Evolutionary conservation across 1,140 invertebrate species (phyloP), one percentile per base, ranked within the genome.

Genomic region (Scaptomyza hsui): DNA sequence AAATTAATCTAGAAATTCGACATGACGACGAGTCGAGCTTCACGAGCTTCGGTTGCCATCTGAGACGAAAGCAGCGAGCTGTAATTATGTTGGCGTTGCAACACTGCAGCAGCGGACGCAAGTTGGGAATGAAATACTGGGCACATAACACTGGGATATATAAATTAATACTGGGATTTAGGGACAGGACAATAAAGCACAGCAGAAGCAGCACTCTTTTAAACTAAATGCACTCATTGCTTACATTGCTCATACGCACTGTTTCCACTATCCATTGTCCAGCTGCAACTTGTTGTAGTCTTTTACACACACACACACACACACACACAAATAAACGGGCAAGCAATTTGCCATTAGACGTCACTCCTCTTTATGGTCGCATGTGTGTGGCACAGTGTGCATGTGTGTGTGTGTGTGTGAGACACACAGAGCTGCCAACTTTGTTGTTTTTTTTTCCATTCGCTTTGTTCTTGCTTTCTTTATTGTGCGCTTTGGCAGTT

Each of bases 81-180:
- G 57, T 80, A 85, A 81, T 85, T 85, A 85, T 85, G 81, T 77
- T 85, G 79, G 79, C 77, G 80, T 52, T 74, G 71, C 32, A 19
- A 35, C 47, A 37, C 51, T 74, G 71, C 39, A 26, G 12, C 47
- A 37, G 29, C 24, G 52, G 39, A 45, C 48, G 32, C 19, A 53
- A 16, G 24, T 48, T 21, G 32, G 3, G 29, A 44, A 29, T 2
- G 9, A 10, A 62, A 67, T 59, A 59, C 45, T 59, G 53, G 21
- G 41, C 26, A 21, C 29, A 21, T 13, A 21, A 60, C 41, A 60
- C 26, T 49, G 45, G 45, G 57, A 49, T 42, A 42, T 41, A 15
- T 59, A 9, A 13, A 32, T 59, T 57, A n/a, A 67, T 67, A 67
- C 15, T 16, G 52, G 62, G 45, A 13, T 24, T 45, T 53, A 3